Evolutionary conservation across 2,888 invertebrate genomes (phyloP).

Genomic region (Antheraea assamensis): DNA sequence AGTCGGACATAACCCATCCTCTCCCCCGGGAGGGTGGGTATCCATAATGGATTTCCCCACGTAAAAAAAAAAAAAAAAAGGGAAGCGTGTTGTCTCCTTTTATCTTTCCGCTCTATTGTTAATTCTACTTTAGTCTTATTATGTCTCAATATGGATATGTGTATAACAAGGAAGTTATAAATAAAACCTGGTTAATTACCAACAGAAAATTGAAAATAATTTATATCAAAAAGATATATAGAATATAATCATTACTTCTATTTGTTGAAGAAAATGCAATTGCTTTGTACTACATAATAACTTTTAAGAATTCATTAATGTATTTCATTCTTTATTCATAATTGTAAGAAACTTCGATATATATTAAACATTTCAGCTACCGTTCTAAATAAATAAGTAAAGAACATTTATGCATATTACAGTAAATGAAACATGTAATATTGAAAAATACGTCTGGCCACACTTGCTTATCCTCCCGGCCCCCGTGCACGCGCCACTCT

Average conservation of each 20-base stretch:
- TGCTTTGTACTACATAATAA: neutral
- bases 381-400: too few species aligned
- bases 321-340: neutral
- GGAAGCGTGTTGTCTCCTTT: neutral
- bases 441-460: neutral
- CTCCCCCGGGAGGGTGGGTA: too few species aligned
- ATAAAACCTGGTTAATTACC: neutral
- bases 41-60: too few species aligned
- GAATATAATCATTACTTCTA: neutral
- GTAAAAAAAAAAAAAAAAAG: too few species aligned
- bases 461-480: slow-evolving; percentile 4
- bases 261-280: neutral
- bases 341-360: neutral
- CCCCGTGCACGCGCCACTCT: slow-evolving; percentile 7
- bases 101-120: neutral
- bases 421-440: neutral
- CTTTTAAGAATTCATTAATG: neutral
- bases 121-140: neutral
- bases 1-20: too few species aligned
- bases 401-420: neutral
- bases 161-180: too few species aligned
- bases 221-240: too few species aligned
- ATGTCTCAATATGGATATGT: too few species aligned
- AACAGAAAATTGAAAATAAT: too few species aligned
- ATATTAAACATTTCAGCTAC: neutral